Evolutionary conservation across 2,888 invertebrate genomes (phyloP), one percentile per base, ranked within the genome.

Genomic region (Hydrotaea cyrtoneurina): DNA sequence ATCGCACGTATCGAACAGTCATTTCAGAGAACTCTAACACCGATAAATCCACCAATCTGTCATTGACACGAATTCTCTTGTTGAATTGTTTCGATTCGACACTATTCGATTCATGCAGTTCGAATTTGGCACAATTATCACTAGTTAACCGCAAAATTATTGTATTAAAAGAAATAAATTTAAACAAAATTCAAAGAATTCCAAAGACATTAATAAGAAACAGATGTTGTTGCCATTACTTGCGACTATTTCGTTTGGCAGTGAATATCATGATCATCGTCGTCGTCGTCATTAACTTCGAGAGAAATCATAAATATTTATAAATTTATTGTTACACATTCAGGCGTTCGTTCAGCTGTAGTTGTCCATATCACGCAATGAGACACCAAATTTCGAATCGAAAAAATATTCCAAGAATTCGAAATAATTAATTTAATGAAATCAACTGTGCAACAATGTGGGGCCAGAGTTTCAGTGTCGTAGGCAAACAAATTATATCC

Each of bases 11-110:
- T 31, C 7, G 43, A 43, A 43, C 10, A 31, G 7, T 4, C 7
- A 43, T 31, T 50, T 50, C n/a, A 8, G n/a, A 13, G n/a, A n/a
- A 50, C 13, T 50, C 50, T 50, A 50, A 7, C 43, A 57, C 57
- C 21, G 21, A 55, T 55, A 19, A 21, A 69, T 57, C 39, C 23
- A 75, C 31, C 13, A 69, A 71, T 81, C 78, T 84, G 83, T 81
- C 83, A 78, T 84, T 84, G 83, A 84, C 83, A 84, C 78, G 64
- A 80, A 80, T 84, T 84, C 71, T 69, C n/a, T 64, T 31, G 36
- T 36, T 64, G n/a, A 64, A 64, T 64, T 64, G 64, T 39, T 59
- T 23, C 17, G 31, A 8, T 17, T 19, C 36, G 2, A n/a, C 21
- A 19, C 5, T 57, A 2, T 21, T 57, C 13, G 23, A 2, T n/a